A percentile compares a stretch with the other conserved stretches of the same genome.
These are phyloP conservation scores for Ophion costatus DNA, from an alignment of 2,888 invertebrate species.

Conservation along the genomic window DNA sequence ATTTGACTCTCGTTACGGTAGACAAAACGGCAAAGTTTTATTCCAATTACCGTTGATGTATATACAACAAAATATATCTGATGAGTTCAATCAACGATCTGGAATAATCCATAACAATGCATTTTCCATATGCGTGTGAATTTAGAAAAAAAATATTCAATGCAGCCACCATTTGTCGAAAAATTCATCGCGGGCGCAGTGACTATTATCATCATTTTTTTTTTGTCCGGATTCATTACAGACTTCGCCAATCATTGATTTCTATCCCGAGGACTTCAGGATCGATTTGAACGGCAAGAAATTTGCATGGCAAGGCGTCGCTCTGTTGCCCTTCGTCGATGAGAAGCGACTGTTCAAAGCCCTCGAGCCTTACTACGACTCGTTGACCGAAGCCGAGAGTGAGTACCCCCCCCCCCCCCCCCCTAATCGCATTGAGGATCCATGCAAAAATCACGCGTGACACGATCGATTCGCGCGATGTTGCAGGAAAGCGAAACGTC, in stretches of 20 bases:
- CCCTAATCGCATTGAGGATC: constrained; percentile 10
- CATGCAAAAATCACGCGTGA: constrained; percentile 7
- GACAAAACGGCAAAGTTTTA: too few relatives aligned
- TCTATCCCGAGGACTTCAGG: constrained; percentile 98
- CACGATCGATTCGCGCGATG: constrained; percentile 16
- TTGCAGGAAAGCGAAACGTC: constrained; percentile 90
- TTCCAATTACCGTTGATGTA: too few relatives aligned
- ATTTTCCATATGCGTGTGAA: too few relatives aligned
- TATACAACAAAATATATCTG: too few relatives aligned
- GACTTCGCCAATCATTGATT: constrained; percentile 98
- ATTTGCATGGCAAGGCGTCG: constrained; percentile 99
- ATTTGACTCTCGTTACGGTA: too few relatives aligned
- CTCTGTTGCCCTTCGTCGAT: constrained; percentile 98
- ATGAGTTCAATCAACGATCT: too few relatives aligned
- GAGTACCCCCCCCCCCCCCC: constrained; percentile 74
- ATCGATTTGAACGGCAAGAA: constrained; percentile 99
- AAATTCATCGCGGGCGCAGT: not conserved
- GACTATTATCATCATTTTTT: not conserved
- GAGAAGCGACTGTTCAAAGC: constrained; percentile 94
- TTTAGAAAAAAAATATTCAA: not conserved
- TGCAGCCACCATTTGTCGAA: not conserved
- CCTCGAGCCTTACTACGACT: constrained; percentile 90
- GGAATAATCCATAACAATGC: too few relatives aligned
- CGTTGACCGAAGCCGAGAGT: constrained; percentile 93
- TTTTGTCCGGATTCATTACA: constrained; percentile 77